Evolutionary conservation across 2,888 invertebrate species (phyloP).

Genomic region (Sarcophaga variegata): DNA sequence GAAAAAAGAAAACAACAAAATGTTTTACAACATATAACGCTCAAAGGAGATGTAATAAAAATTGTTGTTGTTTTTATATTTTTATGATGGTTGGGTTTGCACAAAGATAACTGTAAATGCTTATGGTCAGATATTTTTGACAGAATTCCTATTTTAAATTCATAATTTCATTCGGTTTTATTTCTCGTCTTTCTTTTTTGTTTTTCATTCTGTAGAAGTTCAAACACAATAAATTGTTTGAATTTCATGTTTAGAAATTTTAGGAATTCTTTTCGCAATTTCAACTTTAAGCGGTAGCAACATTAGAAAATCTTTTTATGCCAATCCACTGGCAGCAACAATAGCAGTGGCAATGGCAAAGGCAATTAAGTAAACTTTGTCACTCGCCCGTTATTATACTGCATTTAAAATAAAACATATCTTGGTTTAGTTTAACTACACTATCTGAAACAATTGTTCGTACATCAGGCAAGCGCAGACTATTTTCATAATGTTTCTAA

Average conservation of each 20-base stretch:
- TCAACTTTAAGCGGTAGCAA: background rate
- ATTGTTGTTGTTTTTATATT: background rate
- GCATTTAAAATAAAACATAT: too few species aligned
- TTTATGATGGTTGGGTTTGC: constrained; percentile 16
- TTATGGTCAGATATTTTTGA: constrained; percentile 12
- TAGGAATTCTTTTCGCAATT: background rate
- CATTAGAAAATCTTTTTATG: too few species aligned
- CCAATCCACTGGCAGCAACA: too few species aligned
- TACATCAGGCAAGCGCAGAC: too few species aligned
- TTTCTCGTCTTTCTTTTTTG: background rate
- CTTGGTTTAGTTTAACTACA: too few species aligned
- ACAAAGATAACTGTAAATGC: constrained; percentile 22
- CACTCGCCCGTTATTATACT: too few species aligned
- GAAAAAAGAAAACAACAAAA: constrained; percentile 6
- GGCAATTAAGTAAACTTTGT: too few species aligned
- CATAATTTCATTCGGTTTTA: background rate
- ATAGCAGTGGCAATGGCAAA: too few species aligned
- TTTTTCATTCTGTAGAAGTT: background rate
- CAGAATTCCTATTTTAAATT: background rate
- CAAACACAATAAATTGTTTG: background rate
- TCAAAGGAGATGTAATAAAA: constrained; percentile 50
- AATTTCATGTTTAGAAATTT: background rate
- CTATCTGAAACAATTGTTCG: too few species aligned
- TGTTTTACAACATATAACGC: constrained; percentile 51
- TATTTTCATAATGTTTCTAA: too few species aligned